A percentile compares a stretch with the other conserved stretches of the same genome.
These are phyloP conservation scores for Petrocephalus microphthalmus DNA, from an alignment of 2,113 vertebrate species.

Conservation along the genomic window DNA sequence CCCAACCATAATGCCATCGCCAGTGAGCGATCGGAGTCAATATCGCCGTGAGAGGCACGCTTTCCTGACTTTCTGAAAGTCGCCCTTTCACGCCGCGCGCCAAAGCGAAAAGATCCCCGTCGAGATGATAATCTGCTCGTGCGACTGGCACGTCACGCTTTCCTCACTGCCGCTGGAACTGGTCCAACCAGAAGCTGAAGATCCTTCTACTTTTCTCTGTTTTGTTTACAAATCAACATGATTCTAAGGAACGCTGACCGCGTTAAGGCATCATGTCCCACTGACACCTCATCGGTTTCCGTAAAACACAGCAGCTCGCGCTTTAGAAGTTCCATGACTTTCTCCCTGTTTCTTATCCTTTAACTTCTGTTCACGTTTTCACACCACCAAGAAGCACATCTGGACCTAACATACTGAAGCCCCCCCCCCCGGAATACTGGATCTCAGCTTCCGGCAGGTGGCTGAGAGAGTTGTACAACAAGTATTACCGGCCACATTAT, in stretches of 20 bases:
- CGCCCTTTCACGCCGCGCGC: conserved; percentile 15
- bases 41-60: conserved; percentile 45
- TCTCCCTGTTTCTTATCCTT: conserved; percentile 19
- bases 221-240: background rate
- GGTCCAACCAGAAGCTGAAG: background rate
- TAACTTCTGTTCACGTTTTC: conserved; percentile 13
- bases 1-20: background rate
- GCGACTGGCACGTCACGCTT: background rate
- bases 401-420: no score
- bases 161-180: background rate
- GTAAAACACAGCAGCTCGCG: background rate
- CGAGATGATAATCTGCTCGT: background rate
- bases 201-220: background rate
- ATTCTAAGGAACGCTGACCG: background rate
- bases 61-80: conserved; percentile 50
- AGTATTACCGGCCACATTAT: background rate
- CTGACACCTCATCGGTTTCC: background rate
- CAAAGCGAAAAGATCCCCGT: background rate
- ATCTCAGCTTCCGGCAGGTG: background rate
- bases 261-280: conserved; percentile 1
- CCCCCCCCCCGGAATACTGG: background rate
- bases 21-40: no score
- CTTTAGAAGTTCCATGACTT: conserved; percentile 37
- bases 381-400: background rate
- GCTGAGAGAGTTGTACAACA: background rate